These are phyloP conservation scores for Cygnus olor DNA, from an alignment of 2,797 vertebrate genomes.

Conservation along the genomic window DNA sequence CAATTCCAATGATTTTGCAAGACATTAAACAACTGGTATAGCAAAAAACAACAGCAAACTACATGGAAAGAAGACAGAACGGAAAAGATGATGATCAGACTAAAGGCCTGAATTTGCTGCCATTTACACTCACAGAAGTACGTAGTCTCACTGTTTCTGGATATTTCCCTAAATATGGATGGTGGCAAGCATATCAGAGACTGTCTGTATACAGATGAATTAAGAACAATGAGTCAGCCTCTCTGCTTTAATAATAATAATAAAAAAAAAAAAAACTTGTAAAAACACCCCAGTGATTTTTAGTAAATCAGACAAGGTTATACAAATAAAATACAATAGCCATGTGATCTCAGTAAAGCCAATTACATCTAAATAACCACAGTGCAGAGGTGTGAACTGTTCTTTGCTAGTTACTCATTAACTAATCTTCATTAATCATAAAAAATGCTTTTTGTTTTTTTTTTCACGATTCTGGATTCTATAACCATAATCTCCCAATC, in stretches of 20 bases:
- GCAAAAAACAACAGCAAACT: not conserved
- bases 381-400: slow-evolving; percentile 57
- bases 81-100: not conserved
- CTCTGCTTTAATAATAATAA: not conserved
- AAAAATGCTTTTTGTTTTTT: slow-evolving; percentile 3
- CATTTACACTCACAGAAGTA: not conserved
- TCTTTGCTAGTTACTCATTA: slow-evolving; percentile 65
- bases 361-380: slow-evolving; percentile 45
- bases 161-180: not conserved
- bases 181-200: not conserved
- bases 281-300: slow-evolving; percentile 54
- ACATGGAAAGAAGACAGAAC: not conserved
- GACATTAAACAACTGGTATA: not conserved
- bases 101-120: not conserved
- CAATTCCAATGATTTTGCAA: not conserved
- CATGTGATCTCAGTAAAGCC: slow-evolving; percentile 34
- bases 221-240: slow-evolving; percentile 24
- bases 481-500: slow-evolving; percentile 9
- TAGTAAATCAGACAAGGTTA: slow-evolving; percentile 60
- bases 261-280: slow-evolving; percentile 57
- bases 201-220: not conserved
- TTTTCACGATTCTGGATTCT: slow-evolving; percentile 36
- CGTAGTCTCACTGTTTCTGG: not conserved
- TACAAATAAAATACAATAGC: slow-evolving; percentile 55
- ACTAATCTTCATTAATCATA: slow-evolving; percentile 64